Evolutionary conservation across 2,113 vertebrate genomes (phyloP), one percentile per base, ranked within the genome.

Genomic region (Acanthisitta chloris): DNA sequence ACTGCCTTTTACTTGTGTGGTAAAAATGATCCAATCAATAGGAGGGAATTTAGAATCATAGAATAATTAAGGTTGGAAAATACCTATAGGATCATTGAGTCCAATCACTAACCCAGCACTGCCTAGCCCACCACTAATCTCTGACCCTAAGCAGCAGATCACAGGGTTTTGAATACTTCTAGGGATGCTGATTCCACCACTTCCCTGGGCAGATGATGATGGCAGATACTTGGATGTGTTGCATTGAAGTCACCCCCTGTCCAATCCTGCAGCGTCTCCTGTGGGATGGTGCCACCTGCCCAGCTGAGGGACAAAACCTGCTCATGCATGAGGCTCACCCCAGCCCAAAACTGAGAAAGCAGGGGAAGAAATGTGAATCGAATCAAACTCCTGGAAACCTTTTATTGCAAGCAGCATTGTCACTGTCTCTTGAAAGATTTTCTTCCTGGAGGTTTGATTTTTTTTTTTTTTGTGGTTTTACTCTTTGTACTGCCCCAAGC

Each of bases 11-110:
- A 2, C 31, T 12, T 2, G 17, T 19, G 33, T 11, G 34, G 13
- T 6, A 4, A 34, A 14, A 78, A 33, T 0, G 0, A 6, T 8
- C 26, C 20, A 0, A 0, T 29, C 40, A 13, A 0, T 5, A 18
- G 25, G 21, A 85, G 49, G 15, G 40, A 42, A 54, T 26, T 61
- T 0, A 7, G 17, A 54, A 28, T 23, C 17, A 8, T 40, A 7
- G n/a, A 9, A 5, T 34, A 17, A 13, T 3, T 23, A 2, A 16
- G 25, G 62, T 8, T 42, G 54, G 54, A 26, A 54, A 82, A 36
- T 2, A 54, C 2, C 34, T 18, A 29, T 26, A 40, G 5, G 24
- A 26, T 8, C 61, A 76, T 36, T 4, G 5, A n/a, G 20, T 26
- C 16, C 78, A 76, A 2, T 14, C 40, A 10, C 0, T 21, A 31